phyloP scores from a whole-genome alignment of 2,888 invertebrate genomes.

The Ophioninae sp. region DNA sequence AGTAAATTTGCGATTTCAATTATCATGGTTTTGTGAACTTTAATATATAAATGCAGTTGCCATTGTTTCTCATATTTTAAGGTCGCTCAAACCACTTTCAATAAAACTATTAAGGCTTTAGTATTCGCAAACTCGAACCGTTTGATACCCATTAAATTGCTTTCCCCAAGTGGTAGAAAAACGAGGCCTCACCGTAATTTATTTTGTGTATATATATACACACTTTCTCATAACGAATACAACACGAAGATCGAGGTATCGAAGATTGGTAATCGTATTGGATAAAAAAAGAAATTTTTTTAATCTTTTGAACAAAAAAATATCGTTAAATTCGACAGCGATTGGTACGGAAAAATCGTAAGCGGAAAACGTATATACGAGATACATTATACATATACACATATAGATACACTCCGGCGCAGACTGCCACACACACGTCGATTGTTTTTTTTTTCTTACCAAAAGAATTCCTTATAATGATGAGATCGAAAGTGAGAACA shows the following conservation, averaged over 20 bases:
- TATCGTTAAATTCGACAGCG: conserved; percentile 16
- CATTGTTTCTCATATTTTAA: too few species aligned
- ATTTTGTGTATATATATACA: not conserved
- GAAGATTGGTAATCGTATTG: not conserved
- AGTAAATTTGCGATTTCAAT: too few species aligned
- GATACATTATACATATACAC: conserved; percentile 66
- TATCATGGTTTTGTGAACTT: too few species aligned
- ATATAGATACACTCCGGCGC: conserved; percentile 63
- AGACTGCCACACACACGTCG: conserved; percentile 22
- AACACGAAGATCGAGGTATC: conserved; percentile 15
- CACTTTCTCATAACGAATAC: conserved; percentile 13
- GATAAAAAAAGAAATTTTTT: not conserved
- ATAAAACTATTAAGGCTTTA: too few species aligned
- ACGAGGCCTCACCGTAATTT: not conserved
- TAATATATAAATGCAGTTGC: too few species aligned
- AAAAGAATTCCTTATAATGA: conserved; percentile 46
- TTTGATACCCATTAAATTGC: too few species aligned
- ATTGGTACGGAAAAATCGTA: conserved; percentile 29
- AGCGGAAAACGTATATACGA: conserved; percentile 50
- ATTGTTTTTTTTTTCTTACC: conserved; percentile 24
- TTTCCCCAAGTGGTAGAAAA: too few species aligned
- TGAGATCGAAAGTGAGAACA: conserved; percentile 60
- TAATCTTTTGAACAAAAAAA: conserved; percentile 1
- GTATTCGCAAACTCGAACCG: too few species aligned
- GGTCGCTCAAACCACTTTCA: too few species aligned